These are phyloP conservation scores for Macrotrachela quadricornifera DNA, from an alignment of 1,140 invertebrate genomes.

Conservation along the genomic window DNA sequence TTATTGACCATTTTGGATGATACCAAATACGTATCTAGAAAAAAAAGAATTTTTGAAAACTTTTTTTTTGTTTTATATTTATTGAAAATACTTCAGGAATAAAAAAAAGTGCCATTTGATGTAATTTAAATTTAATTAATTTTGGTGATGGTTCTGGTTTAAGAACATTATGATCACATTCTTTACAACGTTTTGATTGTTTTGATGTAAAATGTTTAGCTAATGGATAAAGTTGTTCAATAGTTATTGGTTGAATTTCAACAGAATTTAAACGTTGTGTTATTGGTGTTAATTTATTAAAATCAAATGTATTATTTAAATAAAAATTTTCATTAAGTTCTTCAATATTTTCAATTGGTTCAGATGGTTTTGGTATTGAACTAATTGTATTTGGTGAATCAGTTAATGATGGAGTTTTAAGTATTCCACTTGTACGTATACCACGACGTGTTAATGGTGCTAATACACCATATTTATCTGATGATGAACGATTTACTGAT, in stretches of 20 bases:
- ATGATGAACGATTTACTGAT: not conserved
- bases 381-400: too few species aligned
- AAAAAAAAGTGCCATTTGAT: constrained; percentile 49
- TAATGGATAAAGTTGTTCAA: constrained; percentile 53
- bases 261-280: constrained; percentile 55
- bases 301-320: too few species aligned
- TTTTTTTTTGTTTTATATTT: too few species aligned
- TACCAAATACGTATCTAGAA: too few species aligned
- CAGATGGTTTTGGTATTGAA: too few species aligned
- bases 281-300: constrained; percentile 37
- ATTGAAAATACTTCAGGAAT: too few species aligned
- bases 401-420: too few species aligned
- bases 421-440: too few species aligned
- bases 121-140: constrained; percentile 89
- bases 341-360: too few species aligned
- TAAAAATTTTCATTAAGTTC: too few species aligned
- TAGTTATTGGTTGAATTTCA: constrained; percentile 51
- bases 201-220: constrained; percentile 68
- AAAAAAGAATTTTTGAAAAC: too few species aligned
- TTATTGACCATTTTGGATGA: too few species aligned
- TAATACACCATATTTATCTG: constrained; percentile 67
- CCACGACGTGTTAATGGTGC: constrained; percentile 22
- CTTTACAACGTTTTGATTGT: constrained; percentile 46
- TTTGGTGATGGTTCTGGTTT: constrained; percentile 81
- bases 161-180: constrained; percentile 81